Evolutionary conservation across 2,888 invertebrate genomes (phyloP), one percentile per base, ranked within the genome.

Genomic region (Meganola albula): DNA sequence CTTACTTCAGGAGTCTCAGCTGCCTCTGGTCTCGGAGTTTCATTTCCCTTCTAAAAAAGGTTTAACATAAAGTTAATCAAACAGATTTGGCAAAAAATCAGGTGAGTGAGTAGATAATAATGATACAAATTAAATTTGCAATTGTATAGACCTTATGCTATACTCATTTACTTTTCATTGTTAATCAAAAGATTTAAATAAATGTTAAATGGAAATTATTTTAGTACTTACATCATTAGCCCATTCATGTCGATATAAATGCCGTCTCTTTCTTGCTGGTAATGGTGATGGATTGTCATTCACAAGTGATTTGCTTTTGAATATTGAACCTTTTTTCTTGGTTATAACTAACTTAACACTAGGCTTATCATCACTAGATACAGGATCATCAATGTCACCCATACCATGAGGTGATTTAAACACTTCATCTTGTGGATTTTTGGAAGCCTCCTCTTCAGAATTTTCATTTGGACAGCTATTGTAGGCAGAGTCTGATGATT

Each of bases 171-270:
- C n/a, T n/a, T n/a, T n/a, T n/a, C n/a, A n/a, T n/a, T n/a, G n/a
- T n/a, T n/a, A n/a, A n/a, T n/a, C n/a, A n/a, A n/a, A n/a, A n/a
- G n/a, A n/a, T n/a, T n/a, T n/a, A n/a, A n/a, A 5, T n/a, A 10
- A 8, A 20, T 14, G 10, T 6, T 8, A 10, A 21, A 12, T 10
- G 1, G 8, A 0, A 24, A 28, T 23, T 10, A 32, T 24, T 11
- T 12, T 13, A 10, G 23, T 54, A 82, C 86, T 84, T 58, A 87
- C 92, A 62, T 93, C 92, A 65, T 94, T 94, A 46, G 92, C 92
- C 95, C 96, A 96, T 74, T 95, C 95, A 78, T 96, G 96, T 71
- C 91, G 93, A 66, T 96, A 96, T 18, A 95, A 75, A 35, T 94
- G 94, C 27, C 94, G 88, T 72, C 95, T 93, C 58, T 93, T 90